Base-by-base conservation (phyloP, 2,113 vertebrate species). In the Hippocampus zosterae region DNA sequence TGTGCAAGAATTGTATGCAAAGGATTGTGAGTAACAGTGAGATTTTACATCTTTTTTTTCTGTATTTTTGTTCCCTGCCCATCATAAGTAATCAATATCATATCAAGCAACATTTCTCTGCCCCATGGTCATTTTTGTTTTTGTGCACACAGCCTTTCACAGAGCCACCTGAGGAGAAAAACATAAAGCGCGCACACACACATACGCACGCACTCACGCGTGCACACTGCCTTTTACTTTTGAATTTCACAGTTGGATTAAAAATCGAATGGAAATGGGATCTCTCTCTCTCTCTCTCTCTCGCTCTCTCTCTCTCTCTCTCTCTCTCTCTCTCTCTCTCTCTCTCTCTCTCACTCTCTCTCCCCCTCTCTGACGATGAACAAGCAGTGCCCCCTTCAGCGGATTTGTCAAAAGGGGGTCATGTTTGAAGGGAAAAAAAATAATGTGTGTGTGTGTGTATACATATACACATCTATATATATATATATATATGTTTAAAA, bases 221-320 rank as follows among this genome's bases (percentile, higher is more conserved):
- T 4, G 21, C 21, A 63, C 37, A 55, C 73, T 70, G 74, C 67
- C 77, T 86, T 84, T 89, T 84, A 81, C 73, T 87, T 85, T 78
- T 82, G 71, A 84, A 90, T 90, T 88, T 89, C 84, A 91, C 89
- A 88, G 83, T 82, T 88, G 85, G 83, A 90, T 88, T 88, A 87
- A 86, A 86, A 80, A 76, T 74, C 80, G 81, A 87, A 89, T 79
- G 85, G 83, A 87, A 84, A 87, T 88, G 78, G 76, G 86, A 87
- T 88, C 69, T 80, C 79, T 84, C 82, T 81, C 57, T 11, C 40
- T 46, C 44, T 44, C 76, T 29, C 44, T 53, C 67, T 65, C 69
- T 57, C 70, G 27, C 62, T 42, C 74, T 40, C 70, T 41, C 61
- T 27, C 27, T 44, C 40, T 44, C 8, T 29, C 29, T 29, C 29